Conservation (phyloP, 2,113 vertebrate species). For the Rafetus swinhoei region DNA sequence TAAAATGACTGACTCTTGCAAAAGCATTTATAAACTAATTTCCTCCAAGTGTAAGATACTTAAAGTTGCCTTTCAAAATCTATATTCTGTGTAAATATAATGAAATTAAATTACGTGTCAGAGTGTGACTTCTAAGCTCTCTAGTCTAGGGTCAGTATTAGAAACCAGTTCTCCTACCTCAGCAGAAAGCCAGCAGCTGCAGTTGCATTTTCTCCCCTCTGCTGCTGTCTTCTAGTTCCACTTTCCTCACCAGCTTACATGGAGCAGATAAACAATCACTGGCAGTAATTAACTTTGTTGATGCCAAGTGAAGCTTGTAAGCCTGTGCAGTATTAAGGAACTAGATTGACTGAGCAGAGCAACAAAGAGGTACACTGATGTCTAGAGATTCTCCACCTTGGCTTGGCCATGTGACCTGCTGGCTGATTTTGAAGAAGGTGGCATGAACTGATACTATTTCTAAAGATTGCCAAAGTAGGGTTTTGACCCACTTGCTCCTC, state of each 20-base stretch:
- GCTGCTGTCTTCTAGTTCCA: slow-evolving; percentile 6
- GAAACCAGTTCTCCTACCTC: slow-evolving; percentile 16
- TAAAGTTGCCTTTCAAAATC: slow-evolving; percentile 18
- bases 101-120: background rate
- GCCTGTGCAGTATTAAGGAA: slow-evolving; percentile 21
- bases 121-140: background rate
- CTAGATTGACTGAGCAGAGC: slow-evolving; percentile 50
- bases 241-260: slow-evolving; percentile 21
- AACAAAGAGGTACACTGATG: slow-evolving; percentile 5
- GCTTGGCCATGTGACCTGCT: slow-evolving; percentile 49
- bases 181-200: slow-evolving; percentile 48
- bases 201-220: slow-evolving; percentile 49
- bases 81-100: background rate
- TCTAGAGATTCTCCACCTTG: slow-evolving; percentile 14
- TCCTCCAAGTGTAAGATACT: background rate
- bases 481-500: slow-evolving; percentile 24
- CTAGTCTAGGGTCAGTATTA: background rate
- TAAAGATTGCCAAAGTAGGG: slow-evolving; percentile 24
- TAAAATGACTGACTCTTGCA: background rate
- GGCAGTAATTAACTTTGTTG: slow-evolving; percentile 49
- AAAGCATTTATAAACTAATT: background rate
- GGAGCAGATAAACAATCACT: slow-evolving; percentile 36
- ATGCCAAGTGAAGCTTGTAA: slow-evolving; percentile 18
- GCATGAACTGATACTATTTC: slow-evolving; percentile 26
- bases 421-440: background rate